Conservation (phyloP, 1,140 invertebrate genomes). For the Bombyx mandarina region DNA sequence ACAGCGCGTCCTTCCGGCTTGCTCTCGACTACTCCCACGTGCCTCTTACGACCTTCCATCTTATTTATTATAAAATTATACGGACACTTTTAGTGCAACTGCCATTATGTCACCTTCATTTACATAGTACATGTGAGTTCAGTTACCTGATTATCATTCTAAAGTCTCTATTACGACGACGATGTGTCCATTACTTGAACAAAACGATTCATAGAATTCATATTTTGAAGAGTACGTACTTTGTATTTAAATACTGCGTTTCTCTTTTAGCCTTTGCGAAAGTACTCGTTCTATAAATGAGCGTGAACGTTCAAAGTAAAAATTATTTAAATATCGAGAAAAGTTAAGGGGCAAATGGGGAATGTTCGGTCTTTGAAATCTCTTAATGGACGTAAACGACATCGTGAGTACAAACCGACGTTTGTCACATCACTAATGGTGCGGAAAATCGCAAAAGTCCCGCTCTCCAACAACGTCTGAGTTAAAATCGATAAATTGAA, state of each 20-base stretch:
- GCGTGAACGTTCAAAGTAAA: too few species aligned
- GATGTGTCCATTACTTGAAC: too few species aligned
- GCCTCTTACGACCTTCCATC: slow-evolving; percentile 23
- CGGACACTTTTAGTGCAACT: slow-evolving; percentile 10
- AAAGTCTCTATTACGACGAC: too few species aligned
- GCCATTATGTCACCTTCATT: slow-evolving; percentile 4
- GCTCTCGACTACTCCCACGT: slow-evolving; percentile 15
- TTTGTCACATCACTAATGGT: slow-evolving; percentile 58
- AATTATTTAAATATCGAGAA: slow-evolving; percentile 5
- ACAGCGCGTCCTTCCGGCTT: slow-evolving; percentile 29
- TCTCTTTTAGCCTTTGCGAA: too few species aligned
- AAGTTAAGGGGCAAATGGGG: slow-evolving; percentile 30
- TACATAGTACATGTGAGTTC: background rate
- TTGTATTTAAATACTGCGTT: too few species aligned
- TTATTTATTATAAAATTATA: slow-evolving; percentile 20
- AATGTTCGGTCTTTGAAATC: slow-evolving; percentile 44
- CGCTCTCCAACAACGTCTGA: slow-evolving; percentile 34
- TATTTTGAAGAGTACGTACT: too few species aligned
- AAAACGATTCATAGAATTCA: too few species aligned
- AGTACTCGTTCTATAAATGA: too few species aligned
- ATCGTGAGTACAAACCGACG: slow-evolving; percentile 51
- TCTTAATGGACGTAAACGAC: slow-evolving; percentile 53
- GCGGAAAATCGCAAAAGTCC: slow-evolving; percentile 50
- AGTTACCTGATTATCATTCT: too few species aligned
- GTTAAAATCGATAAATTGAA: slow-evolving; percentile 37